Evolutionary conservation across 1,140 invertebrate species (phyloP).

Genomic region (Ladona fulva): DNA sequence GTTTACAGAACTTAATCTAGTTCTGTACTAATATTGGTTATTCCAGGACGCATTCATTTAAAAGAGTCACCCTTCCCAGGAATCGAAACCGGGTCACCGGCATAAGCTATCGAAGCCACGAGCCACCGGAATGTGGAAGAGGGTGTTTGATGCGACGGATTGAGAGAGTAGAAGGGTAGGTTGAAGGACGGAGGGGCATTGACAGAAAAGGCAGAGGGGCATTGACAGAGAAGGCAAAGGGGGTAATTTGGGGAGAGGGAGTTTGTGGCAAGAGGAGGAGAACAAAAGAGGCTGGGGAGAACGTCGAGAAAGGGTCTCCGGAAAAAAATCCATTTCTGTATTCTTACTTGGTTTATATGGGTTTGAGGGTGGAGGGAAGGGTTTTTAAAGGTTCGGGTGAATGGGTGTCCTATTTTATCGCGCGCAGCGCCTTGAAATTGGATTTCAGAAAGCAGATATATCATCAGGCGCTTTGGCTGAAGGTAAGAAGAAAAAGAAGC

Average conservation of each 20-base stretch:
- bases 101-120: too few relatives aligned
- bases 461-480: neutral
- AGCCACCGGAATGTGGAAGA: too few relatives aligned
- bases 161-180: neutral
- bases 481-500: neutral
- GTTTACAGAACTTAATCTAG: too few relatives aligned
- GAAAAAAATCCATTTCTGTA: slow-evolving; percentile 7
- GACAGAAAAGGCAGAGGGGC: neutral
- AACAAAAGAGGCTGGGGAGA: neutral
- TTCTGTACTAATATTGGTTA: too few relatives aligned
- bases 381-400: neutral
- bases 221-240: neutral
- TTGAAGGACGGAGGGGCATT: neutral
- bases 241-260: neutral
- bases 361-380: neutral
- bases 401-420: slow-evolving; percentile 1
- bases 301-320: neutral
- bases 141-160: too few relatives aligned
- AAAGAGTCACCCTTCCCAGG: too few relatives aligned
- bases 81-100: too few relatives aligned
- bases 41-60: too few relatives aligned
- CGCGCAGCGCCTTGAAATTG: slow-evolving; percentile 6
- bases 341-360: neutral
- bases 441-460: slow-evolving; percentile 7
- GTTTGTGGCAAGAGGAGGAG: neutral